Conservation (phyloP, 2,888 invertebrate genomes). For the Drosophila multiciliata region DNA sequence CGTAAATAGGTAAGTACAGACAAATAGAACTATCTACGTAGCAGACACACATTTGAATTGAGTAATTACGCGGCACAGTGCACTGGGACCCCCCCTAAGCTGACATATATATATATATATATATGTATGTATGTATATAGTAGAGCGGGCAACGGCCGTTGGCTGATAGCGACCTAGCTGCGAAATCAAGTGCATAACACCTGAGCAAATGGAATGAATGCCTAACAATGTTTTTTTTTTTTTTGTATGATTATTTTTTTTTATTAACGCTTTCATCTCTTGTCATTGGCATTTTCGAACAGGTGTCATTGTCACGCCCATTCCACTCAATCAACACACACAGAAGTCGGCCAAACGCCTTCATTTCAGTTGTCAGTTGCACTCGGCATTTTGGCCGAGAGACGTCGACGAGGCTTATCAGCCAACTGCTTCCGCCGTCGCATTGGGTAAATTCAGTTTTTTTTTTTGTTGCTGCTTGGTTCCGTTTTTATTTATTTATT, state of each 20-base stretch:
- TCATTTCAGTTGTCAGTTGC: constrained; percentile 36
- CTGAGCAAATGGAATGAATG: constrained; percentile 80
- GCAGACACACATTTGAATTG: constrained; percentile 51
- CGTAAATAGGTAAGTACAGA: constrained; percentile 39
- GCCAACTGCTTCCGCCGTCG: constrained; percentile 43
- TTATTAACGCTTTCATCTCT: neutral
- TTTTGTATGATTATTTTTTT: neutral
- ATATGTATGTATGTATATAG: neutral
- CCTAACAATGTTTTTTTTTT: constrained; percentile 32
- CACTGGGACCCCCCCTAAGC: constrained; percentile 33
- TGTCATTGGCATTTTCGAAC: constrained; percentile 67
- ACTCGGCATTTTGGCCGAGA: constrained; percentile 68
- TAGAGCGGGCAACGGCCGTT: constrained; percentile 60
- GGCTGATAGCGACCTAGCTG: constrained; percentile 53
- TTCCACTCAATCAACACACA: neutral
- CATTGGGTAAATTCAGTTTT: constrained; percentile 20
- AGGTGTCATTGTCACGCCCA: constrained; percentile 69
- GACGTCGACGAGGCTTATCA: constrained; percentile 1
- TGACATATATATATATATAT: constrained; percentile 1
- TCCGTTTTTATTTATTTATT: constrained; percentile 19
- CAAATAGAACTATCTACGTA: constrained; percentile 48
- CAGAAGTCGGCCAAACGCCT: constrained; percentile 46
- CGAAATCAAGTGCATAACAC: constrained; percentile 82
- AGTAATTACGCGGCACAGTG: constrained; percentile 61
- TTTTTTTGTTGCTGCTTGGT: constrained; percentile 22